Evolutionary conservation across 2,113 vertebrate species (phyloP), one percentile per base, ranked within the genome.

Genomic region (Bostrychus sinensis): DNA sequence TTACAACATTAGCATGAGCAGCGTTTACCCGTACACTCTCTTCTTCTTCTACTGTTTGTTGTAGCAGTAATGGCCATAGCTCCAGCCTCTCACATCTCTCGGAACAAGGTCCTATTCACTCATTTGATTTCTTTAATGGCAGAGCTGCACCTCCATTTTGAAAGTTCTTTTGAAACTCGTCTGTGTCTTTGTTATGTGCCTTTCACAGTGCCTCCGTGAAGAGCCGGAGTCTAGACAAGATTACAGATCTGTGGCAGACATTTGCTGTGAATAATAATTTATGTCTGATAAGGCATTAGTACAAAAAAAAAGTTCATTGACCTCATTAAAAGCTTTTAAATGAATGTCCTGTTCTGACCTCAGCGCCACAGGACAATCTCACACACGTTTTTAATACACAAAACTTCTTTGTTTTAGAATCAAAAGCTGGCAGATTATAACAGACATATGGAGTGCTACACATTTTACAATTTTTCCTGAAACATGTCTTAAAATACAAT

Each of bases 301-400:
- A 51, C 25, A 30, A 28, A 51, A 20, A 30, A 28, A 51, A 20
- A 25, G 48, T 51, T 30, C 48, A 3, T 13, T 4, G 8, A 51
- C 48, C 48, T 51, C 48, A 51, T 51, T 51, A 51, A 28, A 51
- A 51, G 16, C 48, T 3, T 51, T 20, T 30, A 26, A n/a, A 17
- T 30, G 25, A 51, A 16, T 51, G 48, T 51, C 25, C 48, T 51
- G 25, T 28, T 13, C 25, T 51, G 48, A 13, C 16, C 48, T 51
- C 25, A 1, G 48, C 16, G 16, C n/a, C 48, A n/a, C 48, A 4
- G 25, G 14, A 51, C 48, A 10, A 9, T n/a, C 48, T 51, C 23
- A 6, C 2, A n/a, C 2, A 14, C 7, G 25, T n/a, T n/a, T n/a
- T n/a, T n/a, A n/a, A n/a, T n/a, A n/a, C n/a, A n/a, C n/a, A n/a